These are phyloP conservation scores for Progne subis DNA, from an alignment of 2,113 vertebrate species.

Conservation along the genomic window DNA sequence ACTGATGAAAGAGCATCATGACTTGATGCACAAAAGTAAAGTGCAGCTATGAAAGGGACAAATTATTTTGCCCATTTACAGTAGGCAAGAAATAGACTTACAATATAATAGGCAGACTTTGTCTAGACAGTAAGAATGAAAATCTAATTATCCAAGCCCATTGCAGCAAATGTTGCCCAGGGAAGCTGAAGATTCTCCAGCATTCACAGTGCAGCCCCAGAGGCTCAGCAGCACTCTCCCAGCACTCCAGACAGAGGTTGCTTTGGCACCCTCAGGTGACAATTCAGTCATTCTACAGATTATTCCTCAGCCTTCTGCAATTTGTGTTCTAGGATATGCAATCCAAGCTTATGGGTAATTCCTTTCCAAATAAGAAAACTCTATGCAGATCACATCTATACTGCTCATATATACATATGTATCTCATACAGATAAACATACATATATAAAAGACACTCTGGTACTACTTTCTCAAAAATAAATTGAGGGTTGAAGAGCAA, in stretches of 20 bases:
- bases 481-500: background rate
- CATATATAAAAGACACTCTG: background rate
- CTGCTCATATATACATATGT: background rate
- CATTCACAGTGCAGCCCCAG: fast-evolving
- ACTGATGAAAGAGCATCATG: background rate
- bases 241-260: background rate
- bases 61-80: background rate
- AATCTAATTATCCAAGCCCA: background rate
- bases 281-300: background rate
- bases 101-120: background rate
- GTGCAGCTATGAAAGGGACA: background rate
- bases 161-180: background rate
- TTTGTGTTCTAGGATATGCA: fast-evolving
- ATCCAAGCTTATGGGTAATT: background rate
- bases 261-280: background rate
- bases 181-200: background rate
- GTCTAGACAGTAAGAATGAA: background rate
- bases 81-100: background rate
- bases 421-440: background rate
- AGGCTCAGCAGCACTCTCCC: background rate
- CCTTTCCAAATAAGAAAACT: background rate
- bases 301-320: background rate
- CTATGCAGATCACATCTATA: background rate
- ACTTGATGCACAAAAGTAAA: background rate
- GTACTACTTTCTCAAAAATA: background rate